Evolutionary conservation across 2,888 invertebrate genomes (phyloP).

Genomic region (Stictocephala bisonia): DNA sequence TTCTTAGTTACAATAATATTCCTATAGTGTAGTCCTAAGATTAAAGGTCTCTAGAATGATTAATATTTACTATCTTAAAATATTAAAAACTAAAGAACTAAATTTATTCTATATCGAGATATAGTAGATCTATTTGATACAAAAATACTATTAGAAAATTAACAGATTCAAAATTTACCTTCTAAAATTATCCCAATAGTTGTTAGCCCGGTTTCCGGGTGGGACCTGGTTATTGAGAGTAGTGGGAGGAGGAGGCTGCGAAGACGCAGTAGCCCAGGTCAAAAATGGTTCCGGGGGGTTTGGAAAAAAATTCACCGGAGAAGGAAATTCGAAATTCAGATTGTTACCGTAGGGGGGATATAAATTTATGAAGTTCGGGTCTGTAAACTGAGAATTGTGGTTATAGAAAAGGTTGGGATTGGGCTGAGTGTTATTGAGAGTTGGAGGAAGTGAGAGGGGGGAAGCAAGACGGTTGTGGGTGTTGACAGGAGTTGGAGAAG

Average conservation of each 20-base stretch:
- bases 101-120: too few relatives aligned
- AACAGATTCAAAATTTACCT: conserved; percentile 77
- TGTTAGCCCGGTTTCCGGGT: conserved; percentile 90
- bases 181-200: conserved; percentile 94
- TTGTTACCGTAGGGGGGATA: conserved; percentile 58
- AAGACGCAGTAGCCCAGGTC: conserved; percentile 41
- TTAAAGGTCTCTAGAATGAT: too few relatives aligned
- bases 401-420: conserved; percentile 43
- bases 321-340: conserved; percentile 54
- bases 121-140: background rate
- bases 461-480: conserved; percentile 26
- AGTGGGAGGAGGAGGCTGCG: conserved; percentile 60
- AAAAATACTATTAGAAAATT: background rate
- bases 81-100: too few relatives aligned
- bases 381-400: conserved; percentile 34
- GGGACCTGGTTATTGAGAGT: conserved; percentile 90
- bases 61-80: too few relatives aligned
- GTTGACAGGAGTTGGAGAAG: conserved; percentile 12
- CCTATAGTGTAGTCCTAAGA: too few relatives aligned
- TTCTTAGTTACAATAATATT: too few relatives aligned
- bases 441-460: conserved; percentile 36
- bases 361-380: conserved; percentile 36
- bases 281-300: conserved; percentile 33
- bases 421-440: conserved; percentile 19
- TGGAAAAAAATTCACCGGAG: conserved; percentile 43